A percentile compares a stretch with the other conserved stretches of the same genome.
Conservation (phyloP, 2,113 vertebrate species). For the Pluvialis apricaria region DNA sequence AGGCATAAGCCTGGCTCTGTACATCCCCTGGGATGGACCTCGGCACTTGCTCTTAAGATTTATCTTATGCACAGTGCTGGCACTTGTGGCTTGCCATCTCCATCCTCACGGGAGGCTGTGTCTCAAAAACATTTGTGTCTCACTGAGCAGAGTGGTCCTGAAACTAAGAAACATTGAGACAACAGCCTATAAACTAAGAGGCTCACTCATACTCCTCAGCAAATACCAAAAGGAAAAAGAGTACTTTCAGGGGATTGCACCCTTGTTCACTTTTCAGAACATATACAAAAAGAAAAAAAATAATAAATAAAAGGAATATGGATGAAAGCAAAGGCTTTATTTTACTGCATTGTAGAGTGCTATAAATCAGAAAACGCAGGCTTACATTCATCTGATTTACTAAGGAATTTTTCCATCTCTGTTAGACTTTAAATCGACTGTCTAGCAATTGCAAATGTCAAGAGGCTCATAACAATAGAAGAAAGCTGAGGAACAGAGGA, state of each 20-base stretch:
- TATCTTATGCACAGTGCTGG: not conserved
- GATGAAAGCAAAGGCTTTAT: not conserved
- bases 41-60: rapidly evolving
- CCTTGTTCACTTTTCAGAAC: not conserved
- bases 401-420: not conserved
- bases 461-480: not conserved
- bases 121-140: not conserved
- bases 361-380: not conserved
- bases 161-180: not conserved
- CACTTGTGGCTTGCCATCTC: not conserved
- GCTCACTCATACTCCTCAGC: not conserved
- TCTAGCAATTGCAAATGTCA: not conserved
- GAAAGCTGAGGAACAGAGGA: not conserved
- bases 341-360: not conserved
- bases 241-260: not conserved
- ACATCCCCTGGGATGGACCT: not conserved
- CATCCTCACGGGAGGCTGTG: not conserved
- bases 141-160: rapidly evolving
- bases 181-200: not conserved
- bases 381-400: not conserved
- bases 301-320: not conserved
- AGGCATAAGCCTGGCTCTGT: not conserved
- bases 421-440: not conserved
- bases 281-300: not conserved
- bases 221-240: not conserved